phyloP scores from a whole-genome alignment of 2,113 vertebrate species.

The Coracopsis vasa region DNA sequence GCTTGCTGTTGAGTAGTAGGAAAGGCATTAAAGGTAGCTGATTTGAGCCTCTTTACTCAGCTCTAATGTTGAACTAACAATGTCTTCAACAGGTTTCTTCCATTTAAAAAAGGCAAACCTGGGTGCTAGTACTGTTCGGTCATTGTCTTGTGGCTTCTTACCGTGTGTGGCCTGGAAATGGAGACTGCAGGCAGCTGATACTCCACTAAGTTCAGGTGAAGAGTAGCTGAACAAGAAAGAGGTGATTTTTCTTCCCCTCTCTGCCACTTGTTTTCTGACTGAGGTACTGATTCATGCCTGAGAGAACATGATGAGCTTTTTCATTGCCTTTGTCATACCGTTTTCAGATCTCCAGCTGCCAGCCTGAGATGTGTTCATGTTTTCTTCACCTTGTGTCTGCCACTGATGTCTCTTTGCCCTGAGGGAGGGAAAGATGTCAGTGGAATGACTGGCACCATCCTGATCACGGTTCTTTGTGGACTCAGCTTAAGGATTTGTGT shows the following conservation, averaged over 20 bases:
- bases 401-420: no score
- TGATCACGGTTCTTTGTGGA: neutral
- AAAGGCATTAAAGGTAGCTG: neutral
- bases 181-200: neutral
- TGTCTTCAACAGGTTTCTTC: neutral
- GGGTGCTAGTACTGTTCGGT: rapidly evolving
- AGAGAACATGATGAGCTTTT: neutral
- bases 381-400: neutral
- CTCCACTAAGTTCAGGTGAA: neutral
- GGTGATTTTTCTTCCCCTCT: neutral
- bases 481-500: neutral
- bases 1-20: neutral
- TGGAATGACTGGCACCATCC: neutral
- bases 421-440: no score
- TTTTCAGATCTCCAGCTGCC: neutral
- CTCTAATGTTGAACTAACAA: no score
- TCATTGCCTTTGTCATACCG: rapidly evolving
- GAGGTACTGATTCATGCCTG: neutral
- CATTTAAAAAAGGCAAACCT: neutral
- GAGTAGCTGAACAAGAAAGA: neutral
- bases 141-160: neutral
- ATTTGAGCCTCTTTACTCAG: neutral
- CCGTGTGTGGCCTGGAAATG: neutral
- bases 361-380: neutral
- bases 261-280: neutral